Evolutionary conservation across 2,888 invertebrate genomes (phyloP).

Genomic region (Pheosia gnoma): DNA sequence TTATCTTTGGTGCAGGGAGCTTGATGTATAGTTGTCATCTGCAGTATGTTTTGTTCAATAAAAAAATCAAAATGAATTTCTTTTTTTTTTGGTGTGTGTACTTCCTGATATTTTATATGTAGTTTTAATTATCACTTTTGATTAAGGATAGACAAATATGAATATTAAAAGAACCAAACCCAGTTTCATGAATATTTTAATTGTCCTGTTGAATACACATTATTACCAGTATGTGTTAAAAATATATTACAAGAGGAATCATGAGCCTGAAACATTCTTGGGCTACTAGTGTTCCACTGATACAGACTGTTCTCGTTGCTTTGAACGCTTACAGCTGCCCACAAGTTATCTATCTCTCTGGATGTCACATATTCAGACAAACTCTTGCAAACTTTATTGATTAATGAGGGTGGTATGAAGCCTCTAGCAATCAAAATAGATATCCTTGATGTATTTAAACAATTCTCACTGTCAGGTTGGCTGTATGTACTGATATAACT

Average conservation of each 20-base stretch:
- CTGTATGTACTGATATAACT: constrained; percentile 66
- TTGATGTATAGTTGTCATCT: constrained; percentile 40
- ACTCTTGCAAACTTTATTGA: constrained; percentile 50
- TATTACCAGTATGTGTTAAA: constrained; percentile 50
- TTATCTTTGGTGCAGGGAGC: constrained; percentile 56
- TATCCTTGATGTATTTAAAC: constrained; percentile 62
- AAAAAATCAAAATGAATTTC: constrained; percentile 32
- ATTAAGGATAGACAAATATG: too few relatives aligned
- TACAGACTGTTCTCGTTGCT: constrained; percentile 65
- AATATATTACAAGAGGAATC: constrained; percentile 66
- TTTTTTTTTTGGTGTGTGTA: constrained; percentile 7
- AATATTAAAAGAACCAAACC: neutral
- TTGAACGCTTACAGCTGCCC: constrained; percentile 67
- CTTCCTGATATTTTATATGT: too few relatives aligned
- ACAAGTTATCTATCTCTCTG: constrained; percentile 59
- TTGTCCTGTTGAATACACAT: constrained; percentile 63
- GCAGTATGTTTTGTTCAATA: constrained; percentile 49
- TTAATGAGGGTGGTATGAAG: constrained; percentile 54
- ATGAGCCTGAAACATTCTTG: constrained; percentile 66
- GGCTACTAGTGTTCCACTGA: constrained; percentile 59
- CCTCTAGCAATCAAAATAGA: constrained; percentile 62
- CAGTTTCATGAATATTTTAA: constrained; percentile 61
- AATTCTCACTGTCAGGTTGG: constrained; percentile 58
- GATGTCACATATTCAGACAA: constrained; percentile 53
- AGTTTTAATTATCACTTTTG: too few relatives aligned